Conservation (phyloP, 1,140 invertebrate genomes). For the Brachionus rotundiformis region DNA sequence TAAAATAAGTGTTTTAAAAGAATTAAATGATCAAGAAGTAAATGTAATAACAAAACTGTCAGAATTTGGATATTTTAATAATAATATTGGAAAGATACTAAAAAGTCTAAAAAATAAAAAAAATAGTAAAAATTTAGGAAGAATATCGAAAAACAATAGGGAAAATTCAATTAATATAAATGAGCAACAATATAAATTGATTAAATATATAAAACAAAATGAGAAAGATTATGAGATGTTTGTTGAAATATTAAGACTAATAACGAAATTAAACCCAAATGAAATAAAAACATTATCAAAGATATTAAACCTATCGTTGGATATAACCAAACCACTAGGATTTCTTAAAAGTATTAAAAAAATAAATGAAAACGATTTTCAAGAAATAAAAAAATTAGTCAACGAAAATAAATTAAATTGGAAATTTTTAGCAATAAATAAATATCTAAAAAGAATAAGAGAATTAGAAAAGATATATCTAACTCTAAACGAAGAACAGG, state of each 20-base stretch:
- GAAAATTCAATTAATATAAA: neutral
- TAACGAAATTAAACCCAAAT: neutral
- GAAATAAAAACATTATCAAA: neutral
- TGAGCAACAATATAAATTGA: neutral
- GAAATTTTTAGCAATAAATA: neutral
- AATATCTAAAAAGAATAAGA: neutral
- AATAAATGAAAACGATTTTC: neutral
- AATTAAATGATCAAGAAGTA: neutral
- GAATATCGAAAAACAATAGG: neutral
- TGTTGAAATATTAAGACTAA: neutral
- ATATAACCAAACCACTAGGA: neutral
- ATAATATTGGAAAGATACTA: neutral
- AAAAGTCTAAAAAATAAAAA: neutral
- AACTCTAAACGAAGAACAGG: neutral
- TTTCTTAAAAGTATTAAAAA: neutral
- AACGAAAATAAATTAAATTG: neutral
- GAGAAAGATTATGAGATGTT: neutral
- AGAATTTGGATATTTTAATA: neutral
- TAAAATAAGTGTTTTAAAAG: neutral
- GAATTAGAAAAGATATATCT: neutral
- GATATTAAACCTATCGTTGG: neutral
- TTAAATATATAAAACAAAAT: neutral
- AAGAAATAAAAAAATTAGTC: conserved; percentile 11
- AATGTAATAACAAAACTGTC: neutral
- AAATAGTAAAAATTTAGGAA: neutral